Percentiles rank a stretch among this genome's conserved stretches.
Evolutionary conservation across 92 coral and sea anemone genomes (phyloP).

Genomic region (Muricea muricata): DNA sequence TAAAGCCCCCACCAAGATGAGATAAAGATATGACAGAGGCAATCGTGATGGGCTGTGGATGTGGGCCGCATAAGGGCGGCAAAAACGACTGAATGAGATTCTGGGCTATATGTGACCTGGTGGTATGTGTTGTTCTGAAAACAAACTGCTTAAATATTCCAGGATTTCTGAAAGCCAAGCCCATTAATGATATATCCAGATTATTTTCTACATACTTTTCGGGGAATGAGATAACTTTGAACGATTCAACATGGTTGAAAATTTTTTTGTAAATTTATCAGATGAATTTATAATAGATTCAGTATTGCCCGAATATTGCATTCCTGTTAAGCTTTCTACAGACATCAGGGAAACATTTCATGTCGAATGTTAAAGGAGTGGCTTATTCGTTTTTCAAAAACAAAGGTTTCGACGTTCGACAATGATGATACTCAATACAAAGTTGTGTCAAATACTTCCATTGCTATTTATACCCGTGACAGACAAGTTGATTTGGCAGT

Average conservation of each 20-base stretch:
- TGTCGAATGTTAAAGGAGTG: too few species aligned
- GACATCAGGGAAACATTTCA: too few species aligned
- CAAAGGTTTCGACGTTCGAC: too few species aligned
- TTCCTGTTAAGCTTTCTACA: too few species aligned
- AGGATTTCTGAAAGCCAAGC: not conserved
- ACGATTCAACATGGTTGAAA: constrained; percentile 6
- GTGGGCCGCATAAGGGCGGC: not conserved
- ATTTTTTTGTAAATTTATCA: not conserved
- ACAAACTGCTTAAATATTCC: not conserved
- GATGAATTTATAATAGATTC: not conserved
- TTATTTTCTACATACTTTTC: not conserved
- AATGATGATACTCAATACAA: not conserved
- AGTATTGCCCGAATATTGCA: too few species aligned
- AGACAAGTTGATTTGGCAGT: not conserved
- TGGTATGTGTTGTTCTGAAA: not conserved
- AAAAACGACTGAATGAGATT: not conserved
- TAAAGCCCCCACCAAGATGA: not conserved
- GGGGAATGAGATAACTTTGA: not conserved
- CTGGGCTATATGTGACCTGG: not conserved
- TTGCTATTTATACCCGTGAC: not conserved
- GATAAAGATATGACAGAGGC: constrained; percentile 14
- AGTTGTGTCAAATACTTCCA: not conserved
- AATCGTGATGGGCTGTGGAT: too few species aligned
- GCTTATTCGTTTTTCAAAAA: too few species aligned
- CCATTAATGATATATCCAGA: constrained; percentile 15